These are phyloP conservation scores for Noctua janthe DNA, from an alignment of 2,888 invertebrate species.

Conservation along the genomic window DNA sequence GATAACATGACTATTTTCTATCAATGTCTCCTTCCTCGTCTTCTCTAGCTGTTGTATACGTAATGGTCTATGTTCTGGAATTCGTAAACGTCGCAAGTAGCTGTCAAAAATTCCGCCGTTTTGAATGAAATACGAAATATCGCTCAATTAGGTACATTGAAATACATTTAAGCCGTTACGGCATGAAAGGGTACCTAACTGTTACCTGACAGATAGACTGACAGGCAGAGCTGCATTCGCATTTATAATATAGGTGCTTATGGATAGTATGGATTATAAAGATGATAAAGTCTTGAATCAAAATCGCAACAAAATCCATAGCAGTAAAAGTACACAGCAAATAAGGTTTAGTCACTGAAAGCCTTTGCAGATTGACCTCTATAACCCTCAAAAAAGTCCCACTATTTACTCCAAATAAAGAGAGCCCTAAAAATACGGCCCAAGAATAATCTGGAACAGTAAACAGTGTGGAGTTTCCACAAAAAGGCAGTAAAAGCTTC, in stretches of 20 bases:
- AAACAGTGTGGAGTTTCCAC: constrained; percentile 51
- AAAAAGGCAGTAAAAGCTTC: constrained; percentile 56
- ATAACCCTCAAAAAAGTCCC: constrained; percentile 12
- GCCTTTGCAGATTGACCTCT: constrained; percentile 6
- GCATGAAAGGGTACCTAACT: background rate
- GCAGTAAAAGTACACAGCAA: background rate
- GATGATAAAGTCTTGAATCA: background rate
- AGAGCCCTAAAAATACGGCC: constrained; percentile 39
- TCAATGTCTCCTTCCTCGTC: background rate
- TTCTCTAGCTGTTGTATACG: background rate
- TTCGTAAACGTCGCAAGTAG: background rate
- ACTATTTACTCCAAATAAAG: constrained; percentile 29
- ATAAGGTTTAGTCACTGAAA: constrained; percentile 27
- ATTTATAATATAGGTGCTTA: background rate
- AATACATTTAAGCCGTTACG: background rate
- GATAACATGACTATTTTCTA: background rate
- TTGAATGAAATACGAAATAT: background rate
- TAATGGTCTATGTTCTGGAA: background rate
- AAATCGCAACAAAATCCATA: background rate
- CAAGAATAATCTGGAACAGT: constrained; percentile 46
- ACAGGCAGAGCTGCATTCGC: no score
- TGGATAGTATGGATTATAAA: background rate
- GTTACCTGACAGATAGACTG: background rate
- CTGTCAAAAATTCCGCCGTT: background rate
- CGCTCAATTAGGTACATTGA: background rate